Evolutionary conservation across 2,113 vertebrate genomes (phyloP).

Genomic region (Perca fluviatilis): DNA sequence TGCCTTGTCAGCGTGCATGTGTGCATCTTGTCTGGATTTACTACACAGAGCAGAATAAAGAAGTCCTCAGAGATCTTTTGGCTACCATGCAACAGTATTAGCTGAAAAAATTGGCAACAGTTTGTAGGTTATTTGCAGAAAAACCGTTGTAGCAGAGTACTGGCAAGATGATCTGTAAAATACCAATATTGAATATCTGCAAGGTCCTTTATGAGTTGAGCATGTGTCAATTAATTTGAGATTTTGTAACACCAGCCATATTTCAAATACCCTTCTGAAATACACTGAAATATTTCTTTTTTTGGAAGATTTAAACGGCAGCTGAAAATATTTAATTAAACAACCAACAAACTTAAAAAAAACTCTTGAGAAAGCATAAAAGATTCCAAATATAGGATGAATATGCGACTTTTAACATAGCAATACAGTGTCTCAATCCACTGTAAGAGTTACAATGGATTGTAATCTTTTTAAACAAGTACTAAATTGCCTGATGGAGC

Average conservation of each 20-base stretch:
- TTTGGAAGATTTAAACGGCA: not conserved
- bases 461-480: conserved; percentile 13
- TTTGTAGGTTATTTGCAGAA: conserved; percentile 15
- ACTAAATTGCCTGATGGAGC: conserved; percentile 47
- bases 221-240: not conserved
- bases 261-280: not conserved
- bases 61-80: conserved; percentile 22
- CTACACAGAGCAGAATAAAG: conserved; percentile 56
- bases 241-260: not conserved
- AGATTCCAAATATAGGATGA: not conserved
- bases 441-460: no score
- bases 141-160: not conserved
- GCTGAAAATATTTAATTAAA: not conserved
- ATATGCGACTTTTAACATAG: not conserved
- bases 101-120: not conserved
- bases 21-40: conserved; percentile 67
- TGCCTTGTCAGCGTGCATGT: conserved; percentile 74
- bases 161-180: not conserved
- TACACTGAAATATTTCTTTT: not conserved
- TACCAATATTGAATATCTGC: not conserved
- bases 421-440: not conserved
- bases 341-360: not conserved
- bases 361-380: not conserved
- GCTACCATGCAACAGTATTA: not conserved
- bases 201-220: not conserved